Evolutionary conservation across 2,797 vertebrate genomes (phyloP).

Genomic region (Dicrostonyx torquatus): DNA sequence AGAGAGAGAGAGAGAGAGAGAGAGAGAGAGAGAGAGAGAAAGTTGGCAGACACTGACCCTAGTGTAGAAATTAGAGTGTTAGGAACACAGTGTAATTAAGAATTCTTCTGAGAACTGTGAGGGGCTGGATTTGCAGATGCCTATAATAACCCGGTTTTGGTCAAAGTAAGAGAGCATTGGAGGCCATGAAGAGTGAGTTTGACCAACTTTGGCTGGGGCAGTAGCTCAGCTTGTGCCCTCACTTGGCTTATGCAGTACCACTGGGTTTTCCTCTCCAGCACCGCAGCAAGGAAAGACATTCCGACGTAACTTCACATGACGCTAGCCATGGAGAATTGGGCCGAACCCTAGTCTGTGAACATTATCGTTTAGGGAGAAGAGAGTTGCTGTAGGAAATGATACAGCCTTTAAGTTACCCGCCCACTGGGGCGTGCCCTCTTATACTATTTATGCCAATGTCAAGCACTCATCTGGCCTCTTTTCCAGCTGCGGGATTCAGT

Average conservation of each 20-base stretch:
- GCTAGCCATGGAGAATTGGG: neutral
- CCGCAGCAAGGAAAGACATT: neutral
- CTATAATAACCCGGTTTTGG: neutral
- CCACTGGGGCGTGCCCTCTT: no score
- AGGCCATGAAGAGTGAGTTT: neutral
- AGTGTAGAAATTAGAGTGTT: neutral
- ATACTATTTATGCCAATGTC: no score
- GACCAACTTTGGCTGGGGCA: neutral
- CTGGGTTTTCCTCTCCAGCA: neutral
- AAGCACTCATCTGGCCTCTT: no score
- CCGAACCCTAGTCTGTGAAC: neutral
- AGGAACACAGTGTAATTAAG: neutral
- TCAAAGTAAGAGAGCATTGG: neutral
- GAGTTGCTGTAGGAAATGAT: no score
- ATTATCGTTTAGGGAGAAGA: neutral
- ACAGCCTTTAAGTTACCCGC: no score
- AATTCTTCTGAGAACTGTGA: neutral
- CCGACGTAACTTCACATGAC: neutral
- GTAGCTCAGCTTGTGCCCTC: neutral
- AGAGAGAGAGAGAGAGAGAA: no score
- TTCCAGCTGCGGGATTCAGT: no score
- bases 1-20: no score
- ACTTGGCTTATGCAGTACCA: no score
- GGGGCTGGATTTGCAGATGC: neutral
- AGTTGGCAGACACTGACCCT: neutral